phyloP scores from a whole-genome alignment of 2,113 vertebrate species.

The Scomber scombrus region DNA sequence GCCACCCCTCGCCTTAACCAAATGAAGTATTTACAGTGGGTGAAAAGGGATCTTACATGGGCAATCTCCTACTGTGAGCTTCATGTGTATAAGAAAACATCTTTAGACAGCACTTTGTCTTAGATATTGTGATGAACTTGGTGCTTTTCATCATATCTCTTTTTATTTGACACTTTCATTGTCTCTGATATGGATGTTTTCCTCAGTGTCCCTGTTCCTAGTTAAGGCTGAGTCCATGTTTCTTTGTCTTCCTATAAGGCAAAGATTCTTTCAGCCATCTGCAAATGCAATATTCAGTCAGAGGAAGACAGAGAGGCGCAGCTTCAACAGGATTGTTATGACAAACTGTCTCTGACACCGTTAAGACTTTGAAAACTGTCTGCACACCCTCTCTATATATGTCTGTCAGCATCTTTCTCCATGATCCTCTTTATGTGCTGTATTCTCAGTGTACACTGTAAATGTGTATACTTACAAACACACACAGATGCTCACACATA shows the following conservation, averaged over 20 bases:
- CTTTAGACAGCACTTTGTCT: conserved; percentile 45
- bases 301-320: conserved; percentile 51
- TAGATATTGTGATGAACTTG: conserved; percentile 47
- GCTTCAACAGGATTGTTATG: conserved; percentile 65
- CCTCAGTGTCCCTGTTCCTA: too few relatives aligned
- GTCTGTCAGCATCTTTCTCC: conserved; percentile 34
- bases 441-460: conserved; percentile 9
- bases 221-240: conserved; percentile 12
- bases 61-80: too few relatives aligned
- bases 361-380: conserved; percentile 55
- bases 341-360: conserved; percentile 66
- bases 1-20: too few relatives aligned
- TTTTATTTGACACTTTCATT: conserved; percentile 60
- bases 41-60: too few relatives aligned
- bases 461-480: conserved; percentile 22
- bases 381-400: conserved; percentile 7
- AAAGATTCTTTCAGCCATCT: conserved; percentile 47
- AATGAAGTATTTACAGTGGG: too few relatives aligned
- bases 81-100: neutral
- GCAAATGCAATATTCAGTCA: conserved; percentile 41
- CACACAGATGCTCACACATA: conserved; percentile 15
- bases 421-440: neutral
- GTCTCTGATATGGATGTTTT: neutral
- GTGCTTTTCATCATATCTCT: conserved; percentile 52
- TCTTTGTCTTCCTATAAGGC: conserved; percentile 55